These are phyloP conservation scores for Trileptium ribeirensis DNA, from an alignment of 2,888 invertebrate species.

Conservation along the genomic window DNA sequence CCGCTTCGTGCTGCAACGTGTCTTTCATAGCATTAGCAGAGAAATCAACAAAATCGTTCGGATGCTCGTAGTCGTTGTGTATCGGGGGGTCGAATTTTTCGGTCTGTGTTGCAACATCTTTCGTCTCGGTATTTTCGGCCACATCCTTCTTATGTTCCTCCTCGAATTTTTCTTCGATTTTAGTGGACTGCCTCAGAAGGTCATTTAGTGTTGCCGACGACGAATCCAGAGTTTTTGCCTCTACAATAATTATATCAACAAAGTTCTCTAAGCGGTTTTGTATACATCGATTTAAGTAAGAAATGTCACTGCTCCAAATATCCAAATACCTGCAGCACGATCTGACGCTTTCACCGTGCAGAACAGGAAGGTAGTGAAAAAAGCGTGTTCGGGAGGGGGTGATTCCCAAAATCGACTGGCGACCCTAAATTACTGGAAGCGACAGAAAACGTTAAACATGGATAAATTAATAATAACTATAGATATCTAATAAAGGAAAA, in stretches of 20 bases:
- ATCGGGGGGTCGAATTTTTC: neutral
- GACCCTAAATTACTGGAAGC: too few relatives aligned
- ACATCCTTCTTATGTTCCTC: neutral
- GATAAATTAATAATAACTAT: too few relatives aligned
- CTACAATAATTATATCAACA: neutral
- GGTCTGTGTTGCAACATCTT: neutral
- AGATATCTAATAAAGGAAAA: too few relatives aligned
- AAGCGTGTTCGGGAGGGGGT: too few relatives aligned
- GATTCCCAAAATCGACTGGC: too few relatives aligned
- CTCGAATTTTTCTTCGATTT: neutral
- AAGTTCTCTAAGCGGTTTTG: too few relatives aligned
- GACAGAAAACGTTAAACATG: too few relatives aligned
- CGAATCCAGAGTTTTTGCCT: neutral
- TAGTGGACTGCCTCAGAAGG: neutral
- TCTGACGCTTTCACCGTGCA: too few relatives aligned
- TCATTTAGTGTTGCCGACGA: neutral
- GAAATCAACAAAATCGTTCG: neutral
- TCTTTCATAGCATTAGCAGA: neutral
- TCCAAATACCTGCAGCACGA: too few relatives aligned
- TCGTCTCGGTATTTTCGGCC: neutral
- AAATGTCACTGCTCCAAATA: neutral
- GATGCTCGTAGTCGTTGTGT: neutral
- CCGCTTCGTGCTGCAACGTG: neutral
- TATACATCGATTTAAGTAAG: neutral
- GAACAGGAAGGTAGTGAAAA: too few relatives aligned